phyloP scores from a whole-genome alignment of 23 tunicate species.

The Ciona savignyi region DNA sequence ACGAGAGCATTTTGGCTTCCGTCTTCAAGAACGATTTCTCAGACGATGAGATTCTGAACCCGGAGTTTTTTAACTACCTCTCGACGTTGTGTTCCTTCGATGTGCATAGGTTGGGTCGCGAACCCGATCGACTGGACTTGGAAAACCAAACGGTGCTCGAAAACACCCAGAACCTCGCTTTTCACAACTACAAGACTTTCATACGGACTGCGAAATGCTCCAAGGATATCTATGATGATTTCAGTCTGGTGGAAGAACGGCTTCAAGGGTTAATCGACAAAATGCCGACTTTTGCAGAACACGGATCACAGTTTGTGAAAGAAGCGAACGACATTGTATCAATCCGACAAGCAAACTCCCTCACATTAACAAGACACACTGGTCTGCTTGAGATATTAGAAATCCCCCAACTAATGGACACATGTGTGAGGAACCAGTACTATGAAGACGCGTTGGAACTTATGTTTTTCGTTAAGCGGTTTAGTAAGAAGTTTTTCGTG shows the following conservation, averaged over 20 bases:
- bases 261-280: slow-evolving; percentile 53
- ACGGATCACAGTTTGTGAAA: slow-evolving; percentile 57
- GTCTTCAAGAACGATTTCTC: slow-evolving; percentile 63
- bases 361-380: slow-evolving; percentile 64
- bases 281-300: slow-evolving; percentile 58
- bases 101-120: slow-evolving; percentile 49
- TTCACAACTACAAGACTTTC: slow-evolving; percentile 88
- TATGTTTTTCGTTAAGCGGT: slow-evolving; percentile 71
- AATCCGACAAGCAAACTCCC: slow-evolving; percentile 42
- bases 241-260: slow-evolving; percentile 67
- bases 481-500: slow-evolving; percentile 56
- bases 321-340: slow-evolving; percentile 64
- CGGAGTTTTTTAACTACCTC: slow-evolving; percentile 62
- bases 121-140: slow-evolving; percentile 58
- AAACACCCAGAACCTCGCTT: slow-evolving; percentile 76
- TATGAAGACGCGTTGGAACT: slow-evolving; percentile 96
- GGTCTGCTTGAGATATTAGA: slow-evolving; percentile 81
- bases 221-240: slow-evolving; percentile 79
- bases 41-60: slow-evolving; percentile 56
- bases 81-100: slow-evolving; percentile 59
- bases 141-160: slow-evolving; percentile 50
- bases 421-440: slow-evolving; percentile 89
- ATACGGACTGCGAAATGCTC: slow-evolving; percentile 90
- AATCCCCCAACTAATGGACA: slow-evolving; percentile 93
- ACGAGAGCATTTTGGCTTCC: slow-evolving; percentile 68